Base-by-base conservation (phyloP, 1,140 invertebrate genomes). In the Drosophila dunni region DNA sequence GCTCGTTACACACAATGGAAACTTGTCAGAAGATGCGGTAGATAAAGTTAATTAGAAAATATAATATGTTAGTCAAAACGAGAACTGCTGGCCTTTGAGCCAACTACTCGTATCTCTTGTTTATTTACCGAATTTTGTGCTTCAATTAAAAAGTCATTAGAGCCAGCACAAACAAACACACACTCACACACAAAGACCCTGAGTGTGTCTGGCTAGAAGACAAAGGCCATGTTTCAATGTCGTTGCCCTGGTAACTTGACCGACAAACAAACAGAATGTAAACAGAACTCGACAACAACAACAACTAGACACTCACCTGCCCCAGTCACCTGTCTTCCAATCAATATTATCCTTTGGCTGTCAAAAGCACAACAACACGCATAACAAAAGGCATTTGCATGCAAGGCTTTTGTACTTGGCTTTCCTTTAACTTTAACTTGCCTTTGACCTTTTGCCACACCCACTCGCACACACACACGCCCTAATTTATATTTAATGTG, bases 91-190 rank as follows among this genome's bases (percentile, higher is more conserved):
- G 13, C 46, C 53, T 64, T 71, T 73, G 68, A 65, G 44, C 6
- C 51, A 66, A 79, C 75, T 79, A 53, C 33, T 53, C 50, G 33
- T 53, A 83, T 74, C 81, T 84, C 38, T 84, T 84, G 81, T 81
- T 86, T 86, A 86, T 86, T 86, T 82, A 86, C 73, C 79, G 82
- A 86, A 75, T 86, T 86, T 74, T 79, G 64, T 75, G 70, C 78
- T 86, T 86, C 78, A 86, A 86, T 86, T 86, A 86, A 86, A 86
- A 86, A 79, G 75, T 64, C 82, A 86, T 86, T 86, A 86, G 71
- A 85, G 79, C 36, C 36, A 36, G 11, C 29, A 44, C 24, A 44
- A 9, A 4, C 36, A 46, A 36, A 29, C 42, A 65, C 38, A 42
- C 7, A 51, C 8, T 20, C 9, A 24, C 15, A 62, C n/a, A 53